A percentile compares a stretch with the other conserved stretches of the same genome.
phyloP scores from a whole-genome alignment of 2,113 vertebrate genomes.

The Phainopepla nitens region DNA sequence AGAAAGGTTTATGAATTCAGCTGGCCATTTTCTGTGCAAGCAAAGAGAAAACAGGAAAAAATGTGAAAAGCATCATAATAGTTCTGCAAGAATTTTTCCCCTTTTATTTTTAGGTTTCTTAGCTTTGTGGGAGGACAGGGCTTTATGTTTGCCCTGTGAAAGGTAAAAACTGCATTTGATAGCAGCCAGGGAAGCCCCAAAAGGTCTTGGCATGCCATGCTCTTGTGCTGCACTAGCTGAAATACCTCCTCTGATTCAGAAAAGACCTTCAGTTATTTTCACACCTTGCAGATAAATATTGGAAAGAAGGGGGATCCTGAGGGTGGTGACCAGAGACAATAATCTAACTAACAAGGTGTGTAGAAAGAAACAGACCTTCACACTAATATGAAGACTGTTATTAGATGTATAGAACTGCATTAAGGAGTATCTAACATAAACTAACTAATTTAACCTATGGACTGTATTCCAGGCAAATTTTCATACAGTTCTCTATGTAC shows the following conservation, averaged over 20 bases:
- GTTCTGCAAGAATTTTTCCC: neutral
- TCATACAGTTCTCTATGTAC: neutral
- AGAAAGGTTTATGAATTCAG: neutral
- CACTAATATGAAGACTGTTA: neutral
- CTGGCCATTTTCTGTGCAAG: neutral
- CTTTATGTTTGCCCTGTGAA: neutral
- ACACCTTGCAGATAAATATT: neutral
- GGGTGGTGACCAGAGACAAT: neutral
- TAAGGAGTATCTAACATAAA: neutral
- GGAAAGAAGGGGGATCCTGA: neutral
- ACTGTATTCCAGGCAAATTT: neutral
- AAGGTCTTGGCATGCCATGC: neutral
- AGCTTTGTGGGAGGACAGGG: neutral
- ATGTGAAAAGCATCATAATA: neutral
- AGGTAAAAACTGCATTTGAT: neutral
- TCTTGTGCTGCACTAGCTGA: neutral
- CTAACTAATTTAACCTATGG: no score
- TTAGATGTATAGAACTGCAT: neutral
- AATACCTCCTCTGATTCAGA: neutral
- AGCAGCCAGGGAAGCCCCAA: neutral
- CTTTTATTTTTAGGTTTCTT: neutral
- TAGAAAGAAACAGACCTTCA: neutral
- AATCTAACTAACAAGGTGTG: neutral
- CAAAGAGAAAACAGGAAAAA: neutral
- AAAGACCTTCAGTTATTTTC: neutral